phyloP scores from a whole-genome alignment of 2,113 vertebrate genomes.

The Stictonetta naevosa region DNA sequence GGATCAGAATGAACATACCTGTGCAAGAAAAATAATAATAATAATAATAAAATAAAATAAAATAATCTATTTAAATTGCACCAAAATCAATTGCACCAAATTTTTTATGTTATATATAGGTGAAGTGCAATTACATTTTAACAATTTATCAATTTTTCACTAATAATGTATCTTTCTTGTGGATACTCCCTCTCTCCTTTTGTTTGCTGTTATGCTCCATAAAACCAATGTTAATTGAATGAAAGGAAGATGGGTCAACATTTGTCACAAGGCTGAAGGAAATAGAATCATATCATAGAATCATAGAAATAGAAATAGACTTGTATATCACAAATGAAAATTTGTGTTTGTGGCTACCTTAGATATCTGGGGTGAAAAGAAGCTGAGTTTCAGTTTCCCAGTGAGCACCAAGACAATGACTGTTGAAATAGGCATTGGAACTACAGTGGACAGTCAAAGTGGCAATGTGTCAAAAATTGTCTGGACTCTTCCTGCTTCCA shows the following conservation, averaged over 20 bases:
- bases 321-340: neutral
- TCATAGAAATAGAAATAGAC: neutral
- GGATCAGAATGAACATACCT: neutral
- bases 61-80: neutral
- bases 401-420: neutral
- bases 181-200: neutral
- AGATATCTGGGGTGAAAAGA: neutral
- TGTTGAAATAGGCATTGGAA: neutral
- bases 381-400: neutral
- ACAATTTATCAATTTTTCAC: neutral
- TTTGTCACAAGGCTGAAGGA: neutral
- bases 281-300: neutral
- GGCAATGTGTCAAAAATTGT: neutral
- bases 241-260: neutral
- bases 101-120: neutral
- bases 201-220: neutral
- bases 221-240: neutral
- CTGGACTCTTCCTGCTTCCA: neutral
- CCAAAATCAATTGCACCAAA: neutral
- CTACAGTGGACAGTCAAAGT: neutral
- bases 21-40: neutral
- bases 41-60: neutral
- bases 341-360: neutral
- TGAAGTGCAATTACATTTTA: neutral
- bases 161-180: neutral